These are phyloP conservation scores for Ardeotis arabs DNA, from an alignment of 2,113 vertebrate genomes.

Conservation along the genomic window DNA sequence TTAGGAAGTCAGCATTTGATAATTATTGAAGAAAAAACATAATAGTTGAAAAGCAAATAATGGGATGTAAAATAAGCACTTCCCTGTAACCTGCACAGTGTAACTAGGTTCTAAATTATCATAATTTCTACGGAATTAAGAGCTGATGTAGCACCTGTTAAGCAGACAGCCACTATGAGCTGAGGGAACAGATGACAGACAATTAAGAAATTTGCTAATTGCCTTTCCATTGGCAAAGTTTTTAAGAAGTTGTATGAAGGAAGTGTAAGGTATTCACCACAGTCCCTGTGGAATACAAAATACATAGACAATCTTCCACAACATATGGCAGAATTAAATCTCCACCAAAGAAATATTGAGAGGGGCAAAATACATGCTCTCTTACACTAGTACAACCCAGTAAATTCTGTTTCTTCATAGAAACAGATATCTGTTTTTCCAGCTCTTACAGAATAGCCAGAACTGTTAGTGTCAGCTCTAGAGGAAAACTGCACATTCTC, in stretches of 20 bases:
- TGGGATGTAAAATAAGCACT: not conserved
- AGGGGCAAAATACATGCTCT: not conserved
- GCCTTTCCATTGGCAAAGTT: not conserved
- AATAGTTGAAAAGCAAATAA: not conserved
- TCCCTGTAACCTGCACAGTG: not conserved
- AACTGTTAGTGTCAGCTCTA: not conserved
- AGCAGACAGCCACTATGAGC: not conserved
- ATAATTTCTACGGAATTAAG: not conserved
- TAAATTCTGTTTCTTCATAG: not conserved
- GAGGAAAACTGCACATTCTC: not conserved
- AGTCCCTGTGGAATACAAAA: not conserved
- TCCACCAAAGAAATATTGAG: not conserved
- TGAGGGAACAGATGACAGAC: not conserved
- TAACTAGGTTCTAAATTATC: not conserved
- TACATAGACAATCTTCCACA: not conserved
- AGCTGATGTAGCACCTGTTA: not conserved
- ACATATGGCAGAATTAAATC: not conserved
- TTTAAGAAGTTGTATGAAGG: not conserved
- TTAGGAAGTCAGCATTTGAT: not conserved
- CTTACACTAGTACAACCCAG: not conserved
- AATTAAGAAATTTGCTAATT: not conserved
- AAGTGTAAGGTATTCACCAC: not conserved
- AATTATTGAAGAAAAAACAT: not conserved
- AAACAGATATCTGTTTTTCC: not conserved
- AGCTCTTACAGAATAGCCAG: not conserved